Percentiles rank a stretch among this genome's conserved stretches.
Conservation (phyloP, 2,888 invertebrate species). For the Bombyx huttoni region DNA sequence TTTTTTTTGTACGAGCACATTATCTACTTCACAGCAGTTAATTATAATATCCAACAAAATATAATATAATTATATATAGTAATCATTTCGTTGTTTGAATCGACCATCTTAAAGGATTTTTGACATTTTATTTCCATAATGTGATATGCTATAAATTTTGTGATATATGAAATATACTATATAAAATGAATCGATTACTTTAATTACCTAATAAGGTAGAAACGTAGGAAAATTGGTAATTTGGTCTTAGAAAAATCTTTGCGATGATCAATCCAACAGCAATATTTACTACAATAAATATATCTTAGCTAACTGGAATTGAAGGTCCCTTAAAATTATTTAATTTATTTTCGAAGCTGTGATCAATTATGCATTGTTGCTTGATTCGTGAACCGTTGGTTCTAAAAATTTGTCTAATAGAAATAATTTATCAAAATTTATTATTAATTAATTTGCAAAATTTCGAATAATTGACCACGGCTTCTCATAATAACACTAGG, state of each 20-base stretch:
- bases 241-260: constrained; percentile 61
- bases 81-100: constrained; percentile 50
- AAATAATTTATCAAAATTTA: constrained; percentile 13
- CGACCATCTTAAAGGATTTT: constrained; percentile 47
- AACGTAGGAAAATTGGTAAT: constrained; percentile 51
- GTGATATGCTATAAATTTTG: constrained; percentile 67
- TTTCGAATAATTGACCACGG: constrained; percentile 58
- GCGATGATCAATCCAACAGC: constrained; percentile 53
- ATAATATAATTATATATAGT: constrained; percentile 31
- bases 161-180: constrained; percentile 54
- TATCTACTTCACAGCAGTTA: constrained; percentile 55
- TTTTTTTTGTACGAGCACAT: constrained; percentile 59
- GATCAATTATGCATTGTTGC: constrained; percentile 48
- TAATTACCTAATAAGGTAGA: constrained; percentile 56
- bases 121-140: constrained; percentile 22
- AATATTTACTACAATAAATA: constrained; percentile 66
- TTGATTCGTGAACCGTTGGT: constrained; percentile 1
- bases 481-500: constrained; percentile 50
- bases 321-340: constrained; percentile 72
- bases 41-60: constrained; percentile 63
- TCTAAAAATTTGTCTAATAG: constrained; percentile 13
- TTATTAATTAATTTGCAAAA: constrained; percentile 14
- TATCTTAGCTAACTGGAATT: constrained; percentile 70
- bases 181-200: constrained; percentile 48
- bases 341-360: constrained; percentile 57